A percentile compares a stretch with the other conserved stretches of the same genome.
These are phyloP conservation scores for Orussus abietinus DNA, from an alignment of 1,140 invertebrate species.

Conservation along the genomic window DNA sequence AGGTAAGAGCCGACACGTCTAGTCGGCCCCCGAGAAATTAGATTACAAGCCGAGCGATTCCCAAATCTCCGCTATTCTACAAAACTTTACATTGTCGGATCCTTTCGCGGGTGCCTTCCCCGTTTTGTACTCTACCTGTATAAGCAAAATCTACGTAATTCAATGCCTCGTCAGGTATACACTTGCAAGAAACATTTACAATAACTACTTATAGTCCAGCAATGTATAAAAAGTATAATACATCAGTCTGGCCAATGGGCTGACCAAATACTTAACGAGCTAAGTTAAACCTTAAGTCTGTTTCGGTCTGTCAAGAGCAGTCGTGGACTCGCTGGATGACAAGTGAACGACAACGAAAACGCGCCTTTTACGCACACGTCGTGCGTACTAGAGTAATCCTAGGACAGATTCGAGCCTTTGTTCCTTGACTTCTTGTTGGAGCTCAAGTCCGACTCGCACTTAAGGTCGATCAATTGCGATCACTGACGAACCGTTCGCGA, in stretches of 20 bases:
- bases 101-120: slow-evolving; percentile 25
- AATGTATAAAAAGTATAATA: slow-evolving; percentile 48
- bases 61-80: slow-evolving; percentile 34
- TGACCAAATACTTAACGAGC: slow-evolving; percentile 37
- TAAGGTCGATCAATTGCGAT: too few relatives aligned
- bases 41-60: slow-evolving; percentile 19
- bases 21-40: not conserved
- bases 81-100: slow-evolving; percentile 40
- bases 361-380: too few relatives aligned
- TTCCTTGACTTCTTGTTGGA: too few relatives aligned
- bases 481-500: too few relatives aligned
- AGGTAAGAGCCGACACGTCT: too few relatives aligned
- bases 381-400: too few relatives aligned
- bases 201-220: slow-evolving; percentile 35
- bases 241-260: slow-evolving; percentile 44
- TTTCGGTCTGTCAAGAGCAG: not conserved
- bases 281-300: too few relatives aligned
- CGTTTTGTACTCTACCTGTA: slow-evolving; percentile 40
- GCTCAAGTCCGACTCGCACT: too few relatives aligned
- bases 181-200: slow-evolving; percentile 40
- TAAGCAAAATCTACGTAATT: slow-evolving; percentile 34
- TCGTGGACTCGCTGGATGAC: too few relatives aligned
- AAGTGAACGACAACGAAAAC: not conserved
- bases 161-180: slow-evolving; percentile 35
- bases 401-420: too few relatives aligned